These are phyloP conservation scores for Trichosurus vulpecula DNA, from an alignment of 2,797 vertebrate species.

Conservation along the genomic window DNA sequence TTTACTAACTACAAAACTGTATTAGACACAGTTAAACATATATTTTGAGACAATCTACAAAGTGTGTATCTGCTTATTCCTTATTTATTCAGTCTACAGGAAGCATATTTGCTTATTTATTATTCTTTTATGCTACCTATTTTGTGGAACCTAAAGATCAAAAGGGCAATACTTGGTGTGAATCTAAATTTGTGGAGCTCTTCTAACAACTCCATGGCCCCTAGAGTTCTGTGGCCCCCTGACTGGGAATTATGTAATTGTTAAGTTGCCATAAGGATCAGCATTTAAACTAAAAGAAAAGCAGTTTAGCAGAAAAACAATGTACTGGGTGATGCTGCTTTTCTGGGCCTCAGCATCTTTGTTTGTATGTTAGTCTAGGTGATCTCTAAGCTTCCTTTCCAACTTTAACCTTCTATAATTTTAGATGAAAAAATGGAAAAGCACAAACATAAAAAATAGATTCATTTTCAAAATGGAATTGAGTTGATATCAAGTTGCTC, in stretches of 20 bases:
- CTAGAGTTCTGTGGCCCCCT: not conserved
- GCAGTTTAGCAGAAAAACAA: not conserved
- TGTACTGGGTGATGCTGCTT: not conserved
- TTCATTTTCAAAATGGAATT: not conserved
- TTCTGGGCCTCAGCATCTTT: not conserved
- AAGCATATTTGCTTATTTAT: not conserved
- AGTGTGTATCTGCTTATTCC: not conserved
- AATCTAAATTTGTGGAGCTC: not conserved
- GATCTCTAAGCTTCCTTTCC: not conserved
- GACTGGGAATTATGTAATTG: slow-evolving; percentile 9
- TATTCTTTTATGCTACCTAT: not conserved
- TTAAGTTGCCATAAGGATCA: not conserved
- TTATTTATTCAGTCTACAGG: not conserved
- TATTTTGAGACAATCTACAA: not conserved
- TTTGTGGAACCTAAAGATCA: not conserved
- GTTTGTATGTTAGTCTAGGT: not conserved
- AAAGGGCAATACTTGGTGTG: not conserved
- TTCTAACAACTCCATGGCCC: not conserved
- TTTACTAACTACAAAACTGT: not conserved
- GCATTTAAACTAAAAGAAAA: not conserved
- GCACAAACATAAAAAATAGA: slow-evolving; percentile 19
- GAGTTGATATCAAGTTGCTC: not conserved
- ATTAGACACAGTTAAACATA: not conserved
- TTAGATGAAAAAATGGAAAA: slow-evolving; percentile 31
- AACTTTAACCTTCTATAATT: not conserved